Evolutionary conservation across 2,113 vertebrate species (phyloP).

Genomic region (Uria lomvia): DNA sequence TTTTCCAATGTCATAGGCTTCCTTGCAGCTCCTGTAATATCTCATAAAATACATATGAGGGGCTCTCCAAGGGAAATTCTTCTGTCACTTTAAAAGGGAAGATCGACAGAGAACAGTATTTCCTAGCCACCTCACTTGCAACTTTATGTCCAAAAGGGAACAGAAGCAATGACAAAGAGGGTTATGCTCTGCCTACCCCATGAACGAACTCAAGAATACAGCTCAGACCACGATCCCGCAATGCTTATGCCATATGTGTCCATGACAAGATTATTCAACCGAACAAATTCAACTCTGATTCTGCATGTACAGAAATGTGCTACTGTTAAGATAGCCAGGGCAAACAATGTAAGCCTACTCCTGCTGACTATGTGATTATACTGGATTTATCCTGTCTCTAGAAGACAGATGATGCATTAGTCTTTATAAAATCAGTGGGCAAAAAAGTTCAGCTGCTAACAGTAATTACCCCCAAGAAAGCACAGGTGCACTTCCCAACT

Average conservation of each 20-base stretch:
- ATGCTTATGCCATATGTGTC: background rate
- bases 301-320: background rate
- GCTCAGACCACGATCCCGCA: background rate
- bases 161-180: background rate
- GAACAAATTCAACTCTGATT: background rate
- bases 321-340: background rate
- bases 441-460: background rate
- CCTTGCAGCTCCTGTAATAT: background rate
- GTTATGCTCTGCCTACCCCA: fast-evolving
- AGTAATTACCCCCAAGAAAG: background rate
- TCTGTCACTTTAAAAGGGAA: background rate
- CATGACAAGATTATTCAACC: background rate
- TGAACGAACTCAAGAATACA: background rate
- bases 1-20: background rate
- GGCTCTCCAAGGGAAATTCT: background rate
- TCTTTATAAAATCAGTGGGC: background rate
- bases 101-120: background rate
- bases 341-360: background rate
- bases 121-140: background rate
- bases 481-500: background rate
- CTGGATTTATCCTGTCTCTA: background rate
- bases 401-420: background rate
- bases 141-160: background rate
- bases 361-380: background rate
- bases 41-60: background rate